Base-by-base conservation (phyloP, 1,140 invertebrate species). In the Radopholus similis region DNA sequence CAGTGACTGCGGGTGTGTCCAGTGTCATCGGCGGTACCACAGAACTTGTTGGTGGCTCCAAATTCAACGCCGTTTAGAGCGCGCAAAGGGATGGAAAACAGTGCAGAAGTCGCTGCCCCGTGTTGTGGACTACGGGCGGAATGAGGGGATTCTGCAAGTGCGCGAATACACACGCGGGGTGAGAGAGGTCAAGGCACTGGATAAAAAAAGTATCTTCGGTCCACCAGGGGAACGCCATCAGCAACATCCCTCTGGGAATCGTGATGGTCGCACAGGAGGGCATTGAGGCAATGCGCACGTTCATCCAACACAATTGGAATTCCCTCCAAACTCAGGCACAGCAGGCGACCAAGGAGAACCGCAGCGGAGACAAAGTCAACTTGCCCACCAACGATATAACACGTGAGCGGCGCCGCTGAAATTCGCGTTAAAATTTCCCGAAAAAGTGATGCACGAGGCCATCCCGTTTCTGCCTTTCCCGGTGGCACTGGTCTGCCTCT, bases 391-490 rank as follows among this genome's bases (percentile, higher is more conserved):
- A 82, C 44, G 79, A 81, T 60, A 80, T 81, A 11, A 82, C 79
- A 3, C 37, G 58, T 75, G 21, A 77, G 73, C 68, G 88, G 89
- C 76, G 90, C 88, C n/a, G 90, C 90, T n/a, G 23, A 28, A 26
- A n/a, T n/a, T n/a, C n/a, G n/a, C n/a, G n/a, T n/a, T n/a, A n/a
- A n/a, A n/a, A n/a, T n/a, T n/a, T n/a, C n/a, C n/a, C n/a, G n/a
- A n/a, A n/a, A n/a, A 21, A 47, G 65, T 78, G 32, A 82, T 80
- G 77, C 89, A 89, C 76, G 90, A 88, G 26, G 91, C 91, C 9
- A 92, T 95, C 70, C 92, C 92, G 0, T 89, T 91, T 72, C 85
- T 95, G 72, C 92, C 92, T 8, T 82, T 90, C 4, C 87, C 87
- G 13, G 84, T 93, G 28, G 91, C 92, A 2, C 89, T 90, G 87